Conservation (phyloP, 1,140 invertebrate genomes). For the Drosophila baimaii region DNA sequence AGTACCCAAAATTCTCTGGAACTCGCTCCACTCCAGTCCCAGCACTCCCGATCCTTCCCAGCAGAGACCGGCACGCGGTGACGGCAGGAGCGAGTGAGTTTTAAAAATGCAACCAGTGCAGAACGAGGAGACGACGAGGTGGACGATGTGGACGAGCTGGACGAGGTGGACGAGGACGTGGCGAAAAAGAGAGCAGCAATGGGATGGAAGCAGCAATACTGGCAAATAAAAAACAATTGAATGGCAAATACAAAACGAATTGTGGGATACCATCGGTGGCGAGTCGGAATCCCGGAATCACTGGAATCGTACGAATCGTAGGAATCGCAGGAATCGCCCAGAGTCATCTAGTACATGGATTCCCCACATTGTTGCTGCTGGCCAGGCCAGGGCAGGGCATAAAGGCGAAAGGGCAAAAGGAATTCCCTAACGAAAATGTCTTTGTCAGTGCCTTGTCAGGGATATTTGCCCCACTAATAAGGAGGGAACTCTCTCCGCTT, state of each 20-base stretch:
- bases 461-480: constrained; percentile 44
- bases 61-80: not conserved
- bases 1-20: too few species aligned
- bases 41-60: not conserved
- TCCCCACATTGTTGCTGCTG: constrained; percentile 27
- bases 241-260: constrained; percentile 61
- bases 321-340: constrained; percentile 4
- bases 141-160: not conserved
- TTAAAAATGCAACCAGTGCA: constrained; percentile 61
- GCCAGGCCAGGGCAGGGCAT: constrained; percentile 1
- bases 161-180: constrained; percentile 7
- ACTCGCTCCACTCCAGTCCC: too few species aligned
- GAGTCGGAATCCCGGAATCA: constrained; percentile 1
- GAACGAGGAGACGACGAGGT: constrained; percentile 14
- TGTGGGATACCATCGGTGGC: constrained; percentile 39
- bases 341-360: constrained; percentile 36
- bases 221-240: constrained; percentile 58
- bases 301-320: not conserved
- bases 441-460: constrained; percentile 57
- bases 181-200: not conserved
- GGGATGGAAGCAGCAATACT: constrained; percentile 38
- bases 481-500: not conserved
- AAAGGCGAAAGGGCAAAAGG: not conserved
- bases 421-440: constrained; percentile 30
- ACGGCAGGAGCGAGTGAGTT: constrained; percentile 32